Evolutionary conservation across 2,113 vertebrate species (phyloP).

Genomic region (Uria aalge): DNA sequence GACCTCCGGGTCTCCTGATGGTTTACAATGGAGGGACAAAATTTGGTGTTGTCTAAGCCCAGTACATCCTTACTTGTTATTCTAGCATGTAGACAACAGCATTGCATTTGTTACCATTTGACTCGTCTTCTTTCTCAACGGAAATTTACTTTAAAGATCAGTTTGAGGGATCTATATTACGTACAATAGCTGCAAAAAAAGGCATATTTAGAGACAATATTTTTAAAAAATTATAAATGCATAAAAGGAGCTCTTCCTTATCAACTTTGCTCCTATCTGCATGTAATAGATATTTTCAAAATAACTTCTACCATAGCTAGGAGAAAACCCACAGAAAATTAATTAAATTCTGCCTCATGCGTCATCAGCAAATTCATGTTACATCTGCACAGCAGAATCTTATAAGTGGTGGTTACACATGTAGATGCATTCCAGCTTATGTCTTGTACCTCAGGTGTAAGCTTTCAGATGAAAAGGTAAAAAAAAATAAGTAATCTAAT

Average conservation of each 20-base stretch:
- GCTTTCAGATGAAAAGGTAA: neutral
- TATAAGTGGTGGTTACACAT: neutral
- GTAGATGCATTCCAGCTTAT: neutral
- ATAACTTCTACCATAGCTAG: neutral
- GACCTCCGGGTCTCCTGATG: neutral
- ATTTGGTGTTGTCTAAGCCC: neutral
- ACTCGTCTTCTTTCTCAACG: neutral
- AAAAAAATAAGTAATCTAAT: neutral
- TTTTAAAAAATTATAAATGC: neutral
- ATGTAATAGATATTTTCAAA: neutral
- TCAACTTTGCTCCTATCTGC: neutral
- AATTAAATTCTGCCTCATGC: neutral
- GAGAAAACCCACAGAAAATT: neutral
- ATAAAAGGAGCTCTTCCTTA: neutral
- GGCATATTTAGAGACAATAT: neutral
- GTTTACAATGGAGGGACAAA: neutral
- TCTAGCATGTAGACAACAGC: neutral
- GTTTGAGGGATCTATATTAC: neutral
- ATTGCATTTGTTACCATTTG: neutral
- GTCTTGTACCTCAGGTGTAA: neutral
- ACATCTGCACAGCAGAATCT: neutral
- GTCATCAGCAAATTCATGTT: neutral
- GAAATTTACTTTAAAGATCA: neutral
- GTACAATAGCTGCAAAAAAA: neutral
- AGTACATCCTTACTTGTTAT: neutral